Percentiles rank a stretch among this genome's conserved stretches.
Evolutionary conservation across 2,888 invertebrate genomes (phyloP).

Genomic region (Uloborus plumipes): DNA sequence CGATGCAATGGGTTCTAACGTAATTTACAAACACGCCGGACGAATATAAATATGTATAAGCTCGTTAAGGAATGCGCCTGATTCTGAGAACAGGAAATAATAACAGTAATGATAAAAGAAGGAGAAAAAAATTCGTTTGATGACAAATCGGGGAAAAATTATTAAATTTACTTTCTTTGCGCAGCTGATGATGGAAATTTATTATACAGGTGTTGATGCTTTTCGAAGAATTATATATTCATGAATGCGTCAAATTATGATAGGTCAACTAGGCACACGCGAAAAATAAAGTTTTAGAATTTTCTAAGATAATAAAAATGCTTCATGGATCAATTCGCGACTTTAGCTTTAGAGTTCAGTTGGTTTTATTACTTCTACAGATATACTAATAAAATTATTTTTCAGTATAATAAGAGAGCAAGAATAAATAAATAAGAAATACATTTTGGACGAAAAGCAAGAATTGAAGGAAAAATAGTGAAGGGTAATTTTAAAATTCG

Average conservation of each 20-base stretch:
- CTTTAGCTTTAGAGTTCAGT: too few species aligned
- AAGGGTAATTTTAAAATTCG: too few species aligned
- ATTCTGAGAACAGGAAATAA: constrained; percentile 35
- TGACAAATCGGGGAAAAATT: constrained; percentile 41
- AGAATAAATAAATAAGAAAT: too few species aligned
- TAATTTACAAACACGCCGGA: constrained; percentile 47
- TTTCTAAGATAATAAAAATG: too few species aligned
- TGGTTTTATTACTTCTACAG: too few species aligned
- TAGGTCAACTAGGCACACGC: too few species aligned
- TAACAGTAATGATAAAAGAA: constrained; percentile 22
- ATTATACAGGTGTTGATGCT: constrained; percentile 51
- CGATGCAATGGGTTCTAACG: constrained; percentile 21
- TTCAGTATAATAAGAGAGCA: too few species aligned
- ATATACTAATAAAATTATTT: too few species aligned
- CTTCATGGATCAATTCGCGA: too few species aligned
- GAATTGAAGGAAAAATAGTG: too few species aligned
- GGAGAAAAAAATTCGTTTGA: constrained; percentile 32
- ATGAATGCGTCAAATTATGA: constrained; percentile 15
- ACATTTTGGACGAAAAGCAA: too few species aligned
- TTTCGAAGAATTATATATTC: constrained; percentile 13
- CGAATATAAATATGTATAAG: constrained; percentile 58
- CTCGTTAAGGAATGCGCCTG: constrained; percentile 36
- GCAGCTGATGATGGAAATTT: constrained; percentile 34
- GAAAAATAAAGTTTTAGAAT: too few species aligned
- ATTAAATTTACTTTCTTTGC: constrained; percentile 49